Evolutionary conservation across 2,888 invertebrate species (phyloP).

Genomic region (Conus canariensis): DNA sequence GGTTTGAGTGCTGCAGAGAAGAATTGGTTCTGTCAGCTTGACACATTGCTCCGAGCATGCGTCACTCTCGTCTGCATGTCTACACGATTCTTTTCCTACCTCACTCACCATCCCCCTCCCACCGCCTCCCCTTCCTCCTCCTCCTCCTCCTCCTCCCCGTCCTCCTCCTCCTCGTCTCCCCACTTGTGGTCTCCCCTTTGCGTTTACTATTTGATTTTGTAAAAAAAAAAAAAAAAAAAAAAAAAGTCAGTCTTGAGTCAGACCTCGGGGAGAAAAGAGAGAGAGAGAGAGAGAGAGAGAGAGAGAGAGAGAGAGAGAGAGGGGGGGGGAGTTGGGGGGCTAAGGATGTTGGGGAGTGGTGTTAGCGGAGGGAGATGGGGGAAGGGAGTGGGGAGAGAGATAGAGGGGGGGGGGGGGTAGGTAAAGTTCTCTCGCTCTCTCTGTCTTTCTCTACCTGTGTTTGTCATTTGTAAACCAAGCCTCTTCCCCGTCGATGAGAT

Average conservation of each 20-base stretch:
- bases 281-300: too few species aligned
- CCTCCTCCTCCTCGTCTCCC: background rate
- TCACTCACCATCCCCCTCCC: background rate
- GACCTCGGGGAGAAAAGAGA: too few species aligned
- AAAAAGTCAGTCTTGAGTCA: too few species aligned
- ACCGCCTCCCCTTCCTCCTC: background rate
- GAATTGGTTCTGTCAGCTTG: conserved; percentile 28
- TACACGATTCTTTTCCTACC: background rate
- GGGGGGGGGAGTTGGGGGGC: too few species aligned
- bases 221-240: too few species aligned
- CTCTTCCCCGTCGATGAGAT: background rate
- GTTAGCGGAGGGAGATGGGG: too few species aligned
- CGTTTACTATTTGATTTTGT: too few species aligned
- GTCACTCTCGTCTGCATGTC: conserved; percentile 16
- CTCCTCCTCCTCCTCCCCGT: background rate
- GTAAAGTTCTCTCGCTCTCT: background rate
- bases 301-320: too few species aligned
- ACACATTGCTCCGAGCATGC: conserved; percentile 2
- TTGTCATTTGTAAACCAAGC: conserved; percentile 20
- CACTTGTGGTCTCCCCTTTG: too few species aligned
- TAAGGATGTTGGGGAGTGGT: too few species aligned
- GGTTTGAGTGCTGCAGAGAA: background rate
- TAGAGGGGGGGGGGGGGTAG: background rate
- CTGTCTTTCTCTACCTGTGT: background rate
- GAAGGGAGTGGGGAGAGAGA: background rate